phyloP scores from a whole-genome alignment of 2,113 vertebrate genomes.

The Plectropomus leopardus region DNA sequence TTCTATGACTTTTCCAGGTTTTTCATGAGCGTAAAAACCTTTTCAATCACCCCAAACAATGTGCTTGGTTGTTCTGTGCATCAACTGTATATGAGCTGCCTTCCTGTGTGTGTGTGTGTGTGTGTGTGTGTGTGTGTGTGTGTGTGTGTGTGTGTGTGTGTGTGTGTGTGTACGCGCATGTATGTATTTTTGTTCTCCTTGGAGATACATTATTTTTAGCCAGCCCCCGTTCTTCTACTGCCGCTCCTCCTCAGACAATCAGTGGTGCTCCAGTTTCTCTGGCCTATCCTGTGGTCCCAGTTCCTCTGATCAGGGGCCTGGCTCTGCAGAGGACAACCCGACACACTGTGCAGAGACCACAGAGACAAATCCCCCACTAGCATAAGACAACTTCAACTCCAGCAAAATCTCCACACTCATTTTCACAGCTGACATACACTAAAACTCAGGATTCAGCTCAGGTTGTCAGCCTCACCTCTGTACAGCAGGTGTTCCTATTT shows the following conservation, averaged over 20 bases:
- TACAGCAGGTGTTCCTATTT: background rate
- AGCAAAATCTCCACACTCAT: background rate
- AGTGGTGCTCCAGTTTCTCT: conserved; percentile 84
- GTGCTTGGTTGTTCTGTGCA: conserved; percentile 9
- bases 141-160: conserved; percentile 19
- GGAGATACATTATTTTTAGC: conserved; percentile 87
- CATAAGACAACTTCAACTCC: background rate
- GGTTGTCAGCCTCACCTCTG: background rate
- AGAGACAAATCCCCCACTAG: background rate
- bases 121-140: conserved; percentile 15
- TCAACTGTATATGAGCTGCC: conserved; percentile 24
- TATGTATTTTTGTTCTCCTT: conserved; percentile 86
- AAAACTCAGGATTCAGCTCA: background rate
- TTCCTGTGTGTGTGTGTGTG: conserved; percentile 17
- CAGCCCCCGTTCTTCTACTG: conserved; percentile 78
- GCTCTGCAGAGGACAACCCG: conserved; percentile 65
- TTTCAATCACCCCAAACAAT: conserved; percentile 6
- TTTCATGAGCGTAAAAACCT: too few species aligned
- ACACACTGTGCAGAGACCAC: conserved; percentile 19
- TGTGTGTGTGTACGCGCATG: conserved; percentile 54
- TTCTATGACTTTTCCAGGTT: too few species aligned
- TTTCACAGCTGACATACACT: background rate
- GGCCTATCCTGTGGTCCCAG: conserved; percentile 81
- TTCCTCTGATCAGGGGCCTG: conserved; percentile 74
- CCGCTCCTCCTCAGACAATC: conserved; percentile 77